Conservation (phyloP, 2,797 vertebrate species). For the Lagodon rhomboides region DNA sequence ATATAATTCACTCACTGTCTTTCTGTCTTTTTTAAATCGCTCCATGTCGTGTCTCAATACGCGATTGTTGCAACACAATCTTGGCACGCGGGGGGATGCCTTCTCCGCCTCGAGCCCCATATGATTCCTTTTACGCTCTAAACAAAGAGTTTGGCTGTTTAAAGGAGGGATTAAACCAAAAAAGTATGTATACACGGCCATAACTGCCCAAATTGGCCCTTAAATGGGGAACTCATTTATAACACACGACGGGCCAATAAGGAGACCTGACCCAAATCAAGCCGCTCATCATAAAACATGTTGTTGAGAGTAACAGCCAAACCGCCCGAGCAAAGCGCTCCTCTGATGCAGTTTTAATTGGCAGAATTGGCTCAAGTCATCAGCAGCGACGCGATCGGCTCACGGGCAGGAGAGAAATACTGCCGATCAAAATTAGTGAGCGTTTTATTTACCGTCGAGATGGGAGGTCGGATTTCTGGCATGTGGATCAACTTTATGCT, state of each 20-base stretch:
- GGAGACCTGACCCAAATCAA: constrained; percentile 56
- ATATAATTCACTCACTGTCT: constrained; percentile 23
- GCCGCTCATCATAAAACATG: constrained; percentile 63
- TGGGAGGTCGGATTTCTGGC: constrained; percentile 43
- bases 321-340: constrained; percentile 43
- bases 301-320: constrained; percentile 60
- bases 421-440: constrained; percentile 24
- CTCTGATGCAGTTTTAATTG: constrained; percentile 50
- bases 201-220: constrained; percentile 58
- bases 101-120: constrained; percentile 36
- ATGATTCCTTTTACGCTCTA: constrained; percentile 59
- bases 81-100: constrained; percentile 18
- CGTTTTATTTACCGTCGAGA: constrained; percentile 22
- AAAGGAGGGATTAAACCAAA: constrained; percentile 47
- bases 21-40: constrained; percentile 45
- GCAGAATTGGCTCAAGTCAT: constrained; percentile 37
- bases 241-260: constrained; percentile 46
- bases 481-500: not conserved
- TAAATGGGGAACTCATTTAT: constrained; percentile 58
- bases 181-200: constrained; percentile 49
- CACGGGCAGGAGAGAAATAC: constrained; percentile 21
- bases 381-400: not conserved
- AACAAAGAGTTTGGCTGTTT: constrained; percentile 53
- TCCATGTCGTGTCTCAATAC: constrained; percentile 29
- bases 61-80: constrained; percentile 40